A percentile compares a stretch with the other conserved stretches of the same genome.
These are phyloP conservation scores for Lasaia peninsularis DNA, from an alignment of 1,140 invertebrate species.

Conservation along the genomic window DNA sequence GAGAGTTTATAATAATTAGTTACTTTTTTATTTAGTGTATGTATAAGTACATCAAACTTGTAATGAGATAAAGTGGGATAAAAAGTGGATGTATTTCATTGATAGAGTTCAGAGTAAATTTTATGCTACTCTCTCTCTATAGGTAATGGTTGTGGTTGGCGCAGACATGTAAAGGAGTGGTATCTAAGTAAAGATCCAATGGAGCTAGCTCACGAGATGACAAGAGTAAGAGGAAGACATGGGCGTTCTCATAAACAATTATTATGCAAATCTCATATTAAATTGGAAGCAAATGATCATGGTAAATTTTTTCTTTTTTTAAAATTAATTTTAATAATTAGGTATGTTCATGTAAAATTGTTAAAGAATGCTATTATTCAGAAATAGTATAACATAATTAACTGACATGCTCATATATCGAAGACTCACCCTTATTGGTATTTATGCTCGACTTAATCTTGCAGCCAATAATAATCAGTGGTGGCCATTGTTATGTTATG, in stretches of 20 bases:
- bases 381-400: too few relatives aligned
- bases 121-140: slow-evolving; percentile 24
- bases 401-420: too few relatives aligned
- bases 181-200: slow-evolving; percentile 78
- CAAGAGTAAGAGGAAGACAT: slow-evolving; percentile 79
- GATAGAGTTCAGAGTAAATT: too few relatives aligned
- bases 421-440: too few relatives aligned
- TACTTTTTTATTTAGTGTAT: too few relatives aligned
- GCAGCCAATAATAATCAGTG: too few relatives aligned
- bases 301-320: slow-evolving; percentile 48
- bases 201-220: slow-evolving; percentile 80
- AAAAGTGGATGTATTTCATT: neutral
- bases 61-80: too few relatives aligned
- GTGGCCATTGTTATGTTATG: too few relatives aligned
- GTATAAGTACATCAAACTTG: too few relatives aligned
- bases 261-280: slow-evolving; percentile 81
- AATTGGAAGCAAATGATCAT: slow-evolving; percentile 57
- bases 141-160: slow-evolving; percentile 82
- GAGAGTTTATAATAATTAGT: too few relatives aligned
- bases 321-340: too few relatives aligned
- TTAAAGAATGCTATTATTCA: neutral
- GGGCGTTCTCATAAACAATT: slow-evolving; percentile 84
- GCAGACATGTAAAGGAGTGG: slow-evolving; percentile 79
- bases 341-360: neutral
- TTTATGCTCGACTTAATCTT: too few relatives aligned